Base-by-base conservation (phyloP, 2,113 vertebrate species). In the Todiramphus saurophagus region DNA sequence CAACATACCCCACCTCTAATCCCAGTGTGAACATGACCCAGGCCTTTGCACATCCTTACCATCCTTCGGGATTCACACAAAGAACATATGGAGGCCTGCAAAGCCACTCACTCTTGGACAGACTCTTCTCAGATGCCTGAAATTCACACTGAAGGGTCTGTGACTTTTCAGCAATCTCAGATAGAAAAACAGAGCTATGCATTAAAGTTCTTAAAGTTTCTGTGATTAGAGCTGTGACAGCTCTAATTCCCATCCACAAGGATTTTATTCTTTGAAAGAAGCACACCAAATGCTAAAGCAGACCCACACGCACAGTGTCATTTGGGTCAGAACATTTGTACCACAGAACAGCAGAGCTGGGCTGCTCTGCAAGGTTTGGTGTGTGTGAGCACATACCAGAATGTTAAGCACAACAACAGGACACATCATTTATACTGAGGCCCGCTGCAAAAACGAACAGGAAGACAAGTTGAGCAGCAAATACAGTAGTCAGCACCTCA, bases 231-330 rank as follows among this genome's bases (percentile, higher is more conserved):
- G 2, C 8, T 35, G 24, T 16, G 16, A 37, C 48, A 37, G 9
- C 48, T 19, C 27, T 4, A 7, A 53, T 16, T 4, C 9, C 19
- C 30, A 3, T 11, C 33, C 10, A 5, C 14, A 28, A 0, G 1
- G 13, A 33, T 39, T 14, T 27, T 24, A 27, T 37, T 37, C 35
- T 16, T 27, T 2, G 8, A 31, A 2, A 58, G 13, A 39, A 27
- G 16, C 13, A 44, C 18, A 44, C 2, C 8, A 80, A 44, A 67
- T 7, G 11, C 15, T 0, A 0, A 56, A 35, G 14, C 2, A 4
- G 3, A 48, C 27, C 4, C 0, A 0, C 21, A 37, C 2, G 9
- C 14, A 28, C 7, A 10, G 31, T 25, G 9, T 33, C 5, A 7
- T 2, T 20, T 5, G 12, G 4, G 3, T 25, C 27, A 12, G 20